A percentile compares a stretch with the other conserved stretches of the same genome.
phyloP scores from a whole-genome alignment of 2,888 invertebrate genomes.

The Eucera pruinosa region DNA sequence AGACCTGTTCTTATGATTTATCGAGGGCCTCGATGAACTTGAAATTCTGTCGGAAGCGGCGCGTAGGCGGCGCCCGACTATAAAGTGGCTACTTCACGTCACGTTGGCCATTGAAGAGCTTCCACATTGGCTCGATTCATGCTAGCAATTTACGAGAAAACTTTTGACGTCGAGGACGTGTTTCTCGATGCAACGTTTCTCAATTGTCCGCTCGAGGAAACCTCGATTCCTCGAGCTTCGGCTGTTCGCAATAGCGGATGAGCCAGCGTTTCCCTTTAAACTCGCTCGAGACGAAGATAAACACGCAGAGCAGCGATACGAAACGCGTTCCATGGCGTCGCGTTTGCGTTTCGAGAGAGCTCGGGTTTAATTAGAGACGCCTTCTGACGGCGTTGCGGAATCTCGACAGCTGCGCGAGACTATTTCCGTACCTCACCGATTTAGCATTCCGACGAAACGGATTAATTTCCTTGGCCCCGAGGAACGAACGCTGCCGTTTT shows the following conservation, averaged over 20 bases:
- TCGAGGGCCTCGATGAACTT: conserved; percentile 60
- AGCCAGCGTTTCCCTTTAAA: conserved; percentile 16
- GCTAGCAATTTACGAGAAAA: conserved; percentile 15
- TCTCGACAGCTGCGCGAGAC: conserved; percentile 10
- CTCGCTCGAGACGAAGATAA: conserved; percentile 5
- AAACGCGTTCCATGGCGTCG: background rate
- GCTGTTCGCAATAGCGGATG: background rate
- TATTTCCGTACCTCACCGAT: background rate
- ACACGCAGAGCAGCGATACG: conserved; percentile 15
- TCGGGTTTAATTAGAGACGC: conserved; percentile 14
- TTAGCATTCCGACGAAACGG: background rate
- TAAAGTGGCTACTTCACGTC: conserved; percentile 68
- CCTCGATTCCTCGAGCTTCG: conserved; percentile 12
- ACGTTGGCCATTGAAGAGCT: conserved; percentile 44
- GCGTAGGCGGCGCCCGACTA: conserved; percentile 58
- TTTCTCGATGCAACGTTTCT: too few relatives aligned
- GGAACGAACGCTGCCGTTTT: background rate
- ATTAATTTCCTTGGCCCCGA: conserved; percentile 15
- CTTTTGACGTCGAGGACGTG: conserved; percentile 22
- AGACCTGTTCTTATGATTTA: conserved; percentile 56
- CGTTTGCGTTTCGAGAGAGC: conserved; percentile 20
- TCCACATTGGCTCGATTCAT: conserved; percentile 31
- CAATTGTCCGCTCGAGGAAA: conserved; percentile 9
- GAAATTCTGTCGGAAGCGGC: conserved; percentile 63
- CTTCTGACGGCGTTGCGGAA: conserved; percentile 13